Conservation (phyloP, 2,888 invertebrate genomes). For the Beris morrisii region DNA sequence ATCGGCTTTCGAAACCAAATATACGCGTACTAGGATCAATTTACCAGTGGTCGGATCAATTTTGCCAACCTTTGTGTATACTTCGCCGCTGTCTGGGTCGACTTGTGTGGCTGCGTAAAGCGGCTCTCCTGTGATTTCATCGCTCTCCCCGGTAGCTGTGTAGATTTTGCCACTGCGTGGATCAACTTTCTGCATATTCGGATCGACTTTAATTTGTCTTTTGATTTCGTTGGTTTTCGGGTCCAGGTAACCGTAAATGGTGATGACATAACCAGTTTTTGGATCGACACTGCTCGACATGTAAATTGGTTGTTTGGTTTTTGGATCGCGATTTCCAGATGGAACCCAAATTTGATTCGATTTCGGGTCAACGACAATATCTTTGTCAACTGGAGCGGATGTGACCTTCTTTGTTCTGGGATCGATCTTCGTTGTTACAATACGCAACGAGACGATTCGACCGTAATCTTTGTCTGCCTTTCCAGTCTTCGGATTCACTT, state of each 20-base stretch:
- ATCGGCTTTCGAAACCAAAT: constrained; percentile 56
- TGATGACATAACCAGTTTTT: constrained; percentile 70
- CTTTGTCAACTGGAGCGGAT: constrained; percentile 49
- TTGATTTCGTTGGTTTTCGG: constrained; percentile 68
- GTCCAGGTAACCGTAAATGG: constrained; percentile 70
- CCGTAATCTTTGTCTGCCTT: constrained; percentile 71
- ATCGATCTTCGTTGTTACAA: constrained; percentile 65
- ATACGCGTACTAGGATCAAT: constrained; percentile 67
- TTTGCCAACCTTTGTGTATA: constrained; percentile 73
- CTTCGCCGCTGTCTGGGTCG: constrained; percentile 70
- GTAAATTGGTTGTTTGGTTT: constrained; percentile 67
- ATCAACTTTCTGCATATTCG: constrained; percentile 67
- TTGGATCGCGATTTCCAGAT: constrained; percentile 65
- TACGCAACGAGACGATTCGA: constrained; percentile 65
- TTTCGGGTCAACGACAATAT: constrained; percentile 53
- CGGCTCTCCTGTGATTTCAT: constrained; percentile 65
- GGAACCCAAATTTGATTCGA: constrained; percentile 66
- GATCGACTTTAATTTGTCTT: constrained; percentile 67
- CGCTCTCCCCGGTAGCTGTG: constrained; percentile 68
- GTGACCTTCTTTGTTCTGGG: constrained; percentile 63
- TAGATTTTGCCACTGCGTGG: constrained; percentile 71
- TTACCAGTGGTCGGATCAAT: constrained; percentile 72
- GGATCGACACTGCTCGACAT: constrained; percentile 72
- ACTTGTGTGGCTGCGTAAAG: constrained; percentile 72
- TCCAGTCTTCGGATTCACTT: constrained; percentile 68